phyloP scores from a whole-genome alignment of 2,797 vertebrate genomes.

The Buceros bicornis region DNA sequence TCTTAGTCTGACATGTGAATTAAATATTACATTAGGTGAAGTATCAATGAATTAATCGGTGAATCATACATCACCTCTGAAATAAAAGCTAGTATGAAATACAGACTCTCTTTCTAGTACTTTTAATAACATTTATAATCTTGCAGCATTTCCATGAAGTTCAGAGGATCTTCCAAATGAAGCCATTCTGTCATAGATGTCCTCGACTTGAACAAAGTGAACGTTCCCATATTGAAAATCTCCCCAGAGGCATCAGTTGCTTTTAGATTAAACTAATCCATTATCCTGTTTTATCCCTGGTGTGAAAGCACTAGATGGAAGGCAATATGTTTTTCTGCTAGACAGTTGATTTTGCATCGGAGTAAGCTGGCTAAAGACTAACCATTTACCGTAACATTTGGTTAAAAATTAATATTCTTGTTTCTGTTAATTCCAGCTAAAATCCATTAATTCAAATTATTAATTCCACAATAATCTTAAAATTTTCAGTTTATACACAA shows the following conservation, averaged over 20 bases:
- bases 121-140: background rate
- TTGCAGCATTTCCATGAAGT: background rate
- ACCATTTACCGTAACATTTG: background rate
- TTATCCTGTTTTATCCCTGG: background rate
- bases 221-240: background rate
- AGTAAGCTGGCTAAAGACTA: background rate
- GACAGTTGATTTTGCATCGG: background rate
- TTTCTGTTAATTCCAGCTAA: background rate
- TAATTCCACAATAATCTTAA: background rate
- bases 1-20: background rate
- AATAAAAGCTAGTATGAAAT: background rate
- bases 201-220: background rate
- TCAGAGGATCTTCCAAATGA: background rate
- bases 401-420: background rate
- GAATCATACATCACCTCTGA: background rate
- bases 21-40: background rate
- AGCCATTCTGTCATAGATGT: background rate
- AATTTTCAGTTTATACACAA: background rate
- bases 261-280: background rate
- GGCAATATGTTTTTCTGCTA: background rate
- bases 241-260: background rate
- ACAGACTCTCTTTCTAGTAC: background rate
- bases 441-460: background rate
- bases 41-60: background rate
- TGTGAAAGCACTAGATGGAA: background rate